Percentiles rank a stretch among this genome's conserved stretches.
Conservation (phyloP, 2,888 invertebrate species). For the Acronicta alni region DNA sequence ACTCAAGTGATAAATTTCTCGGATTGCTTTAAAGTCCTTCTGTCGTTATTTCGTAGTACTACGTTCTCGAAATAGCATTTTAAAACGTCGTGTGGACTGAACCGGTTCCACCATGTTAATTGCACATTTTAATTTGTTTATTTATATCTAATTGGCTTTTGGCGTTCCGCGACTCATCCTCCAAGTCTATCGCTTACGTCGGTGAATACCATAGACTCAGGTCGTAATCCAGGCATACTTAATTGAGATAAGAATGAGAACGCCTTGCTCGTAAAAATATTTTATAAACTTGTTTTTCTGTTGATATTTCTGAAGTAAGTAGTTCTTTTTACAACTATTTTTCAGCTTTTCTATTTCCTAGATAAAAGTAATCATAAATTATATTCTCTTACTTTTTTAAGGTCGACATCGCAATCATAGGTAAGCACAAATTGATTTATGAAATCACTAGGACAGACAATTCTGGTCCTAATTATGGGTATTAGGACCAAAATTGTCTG, state of each 20-base stretch:
- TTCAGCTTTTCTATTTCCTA: not conserved
- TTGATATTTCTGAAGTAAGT: not conserved
- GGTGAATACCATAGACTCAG: slow-evolving; percentile 19
- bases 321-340: not conserved
- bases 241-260: slow-evolving; percentile 46
- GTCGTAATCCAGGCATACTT: slow-evolving; percentile 29
- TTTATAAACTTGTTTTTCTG: slow-evolving; percentile 12
- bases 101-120: slow-evolving; percentile 49
- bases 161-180: slow-evolving; percentile 14
- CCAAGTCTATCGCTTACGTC: slow-evolving; percentile 35
- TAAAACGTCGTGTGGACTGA: slow-evolving; percentile 40
- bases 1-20: too few species aligned
- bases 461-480: too few species aligned
- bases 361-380: not conserved
- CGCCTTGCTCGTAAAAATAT: slow-evolving; percentile 32
- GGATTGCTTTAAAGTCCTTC: not conserved
- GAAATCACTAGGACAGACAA: too few species aligned
- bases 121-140: slow-evolving; percentile 52
- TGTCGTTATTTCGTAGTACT: slow-evolving; percentile 5
- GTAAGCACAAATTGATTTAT: too few species aligned
- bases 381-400: not conserved
- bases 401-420: not conserved
- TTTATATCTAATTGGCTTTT: slow-evolving; percentile 49
- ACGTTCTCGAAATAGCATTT: slow-evolving; percentile 46
- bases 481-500: too few species aligned